Conservation (phyloP, 2,113 vertebrate species). For the Coregonus clupeaformis region DNA sequence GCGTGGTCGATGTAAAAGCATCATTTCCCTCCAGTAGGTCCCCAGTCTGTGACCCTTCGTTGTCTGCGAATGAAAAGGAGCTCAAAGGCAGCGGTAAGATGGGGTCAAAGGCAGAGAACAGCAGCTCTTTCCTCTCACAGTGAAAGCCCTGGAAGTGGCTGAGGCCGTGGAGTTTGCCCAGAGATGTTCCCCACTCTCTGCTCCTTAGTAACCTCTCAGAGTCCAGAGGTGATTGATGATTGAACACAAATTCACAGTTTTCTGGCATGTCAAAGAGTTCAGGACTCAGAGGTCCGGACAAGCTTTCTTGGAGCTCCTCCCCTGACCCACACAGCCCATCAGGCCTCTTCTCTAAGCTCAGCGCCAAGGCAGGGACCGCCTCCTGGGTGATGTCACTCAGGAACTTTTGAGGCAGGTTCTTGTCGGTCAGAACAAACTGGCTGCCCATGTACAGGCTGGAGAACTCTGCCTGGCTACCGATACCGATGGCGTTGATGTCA, state of each 20-base stretch:
- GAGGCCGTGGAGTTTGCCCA: constrained; percentile 76
- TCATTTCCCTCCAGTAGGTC: constrained; percentile 84
- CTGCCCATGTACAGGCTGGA: constrained; percentile 90
- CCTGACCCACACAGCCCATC: constrained; percentile 48
- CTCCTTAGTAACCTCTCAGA: constrained; percentile 75
- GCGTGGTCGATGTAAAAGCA: constrained; percentile 84
- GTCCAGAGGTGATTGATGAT: constrained; percentile 72
- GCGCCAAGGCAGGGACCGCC: constrained; percentile 71
- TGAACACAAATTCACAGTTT: constrained; percentile 67
- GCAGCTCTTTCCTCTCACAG: constrained; percentile 82
- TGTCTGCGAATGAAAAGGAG: constrained; percentile 81
- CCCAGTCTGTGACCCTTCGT: constrained; percentile 83
- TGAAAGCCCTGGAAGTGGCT: constrained; percentile 89
- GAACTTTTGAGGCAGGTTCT: constrained; percentile 91
- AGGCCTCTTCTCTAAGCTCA: constrained; percentile 44
- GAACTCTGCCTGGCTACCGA: constrained; percentile 80
- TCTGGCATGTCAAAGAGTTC: constrained; percentile 86
- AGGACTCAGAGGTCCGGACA: constrained; percentile 77
- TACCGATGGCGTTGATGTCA: constrained; percentile 90
- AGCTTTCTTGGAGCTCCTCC: constrained; percentile 70
- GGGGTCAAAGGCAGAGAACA: constrained; percentile 74
- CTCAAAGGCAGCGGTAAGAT: constrained; percentile 77
- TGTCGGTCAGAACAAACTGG: constrained; percentile 94
- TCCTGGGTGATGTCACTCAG: constrained; percentile 92
- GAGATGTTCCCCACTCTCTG: constrained; percentile 74